Evolutionary conservation across 2,888 invertebrate species (phyloP).

Genomic region (Hemistola chrysoprasaria): DNA sequence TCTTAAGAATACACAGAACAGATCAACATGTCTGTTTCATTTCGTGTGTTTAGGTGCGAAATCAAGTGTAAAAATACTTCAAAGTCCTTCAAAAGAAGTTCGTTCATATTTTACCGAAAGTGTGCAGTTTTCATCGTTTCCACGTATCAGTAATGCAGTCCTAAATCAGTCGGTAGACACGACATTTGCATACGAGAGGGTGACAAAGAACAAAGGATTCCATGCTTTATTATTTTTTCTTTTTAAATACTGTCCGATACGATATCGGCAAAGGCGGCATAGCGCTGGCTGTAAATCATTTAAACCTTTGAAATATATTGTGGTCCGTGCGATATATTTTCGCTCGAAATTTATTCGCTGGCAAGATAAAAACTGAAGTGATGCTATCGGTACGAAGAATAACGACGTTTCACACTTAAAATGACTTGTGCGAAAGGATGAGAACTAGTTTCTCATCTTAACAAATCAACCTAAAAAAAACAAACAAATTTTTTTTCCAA

Average conservation of each 20-base stretch:
- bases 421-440: too few relatives aligned
- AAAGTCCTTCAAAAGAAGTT: conserved; percentile 21
- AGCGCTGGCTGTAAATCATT: conserved; percentile 65
- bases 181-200: conserved; percentile 75
- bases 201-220: conserved; percentile 76
- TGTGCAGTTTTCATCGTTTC: conserved; percentile 58
- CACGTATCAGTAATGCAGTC: conserved; percentile 59
- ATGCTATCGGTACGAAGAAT: conserved; percentile 8
- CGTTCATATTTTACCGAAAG: conserved; percentile 1
- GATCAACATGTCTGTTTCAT: too few relatives aligned
- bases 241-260: conserved; percentile 47
- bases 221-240: conserved; percentile 38
- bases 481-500: too few relatives aligned
- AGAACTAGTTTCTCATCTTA: too few relatives aligned
- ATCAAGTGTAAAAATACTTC: too few relatives aligned
- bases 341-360: conserved; percentile 23
- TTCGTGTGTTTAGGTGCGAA: too few relatives aligned
- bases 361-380: conserved; percentile 23
- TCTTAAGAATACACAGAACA: too few relatives aligned
- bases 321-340: too few relatives aligned
- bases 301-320: conserved; percentile 36
- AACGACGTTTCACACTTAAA: too few relatives aligned
- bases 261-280: conserved; percentile 63
- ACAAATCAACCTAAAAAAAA: too few relatives aligned
- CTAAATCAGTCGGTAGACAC: conserved; percentile 65